Percentiles rank a stretch among this genome's conserved stretches.
These are phyloP conservation scores for Oenanthe oenanthe DNA, from an alignment of 2,113 vertebrate species.

Conservation along the genomic window DNA sequence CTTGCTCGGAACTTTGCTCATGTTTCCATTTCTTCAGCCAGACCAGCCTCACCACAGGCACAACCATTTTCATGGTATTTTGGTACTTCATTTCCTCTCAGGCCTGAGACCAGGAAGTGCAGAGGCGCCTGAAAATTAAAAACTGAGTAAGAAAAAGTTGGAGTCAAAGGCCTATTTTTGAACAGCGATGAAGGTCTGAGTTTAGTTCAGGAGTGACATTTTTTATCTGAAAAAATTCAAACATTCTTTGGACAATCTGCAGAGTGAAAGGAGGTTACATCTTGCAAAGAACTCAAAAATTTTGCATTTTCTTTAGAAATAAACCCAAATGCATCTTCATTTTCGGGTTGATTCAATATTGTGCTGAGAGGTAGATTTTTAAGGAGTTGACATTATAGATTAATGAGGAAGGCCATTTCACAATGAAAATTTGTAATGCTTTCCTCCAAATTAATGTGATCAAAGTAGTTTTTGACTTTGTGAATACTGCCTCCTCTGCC, in stretches of 20 bases:
- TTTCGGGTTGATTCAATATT: background rate
- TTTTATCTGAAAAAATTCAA: background rate
- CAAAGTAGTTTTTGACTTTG: background rate
- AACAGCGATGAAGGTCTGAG: background rate
- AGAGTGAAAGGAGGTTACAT: background rate
- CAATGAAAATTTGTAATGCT: background rate
- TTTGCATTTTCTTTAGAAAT: background rate
- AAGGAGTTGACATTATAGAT: background rate
- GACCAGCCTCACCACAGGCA: slow-evolving; percentile 42
- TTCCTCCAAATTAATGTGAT: background rate
- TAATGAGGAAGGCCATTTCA: background rate
- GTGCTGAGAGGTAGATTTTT: background rate
- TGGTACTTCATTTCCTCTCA: slow-evolving; percentile 41
- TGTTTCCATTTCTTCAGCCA: slow-evolving; percentile 44
- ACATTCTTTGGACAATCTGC: background rate
- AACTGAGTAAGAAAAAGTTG: background rate
- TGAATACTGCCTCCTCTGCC: background rate
- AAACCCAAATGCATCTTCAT: background rate
- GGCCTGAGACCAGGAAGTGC: slow-evolving; percentile 19
- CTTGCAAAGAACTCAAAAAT: background rate
- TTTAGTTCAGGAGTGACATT: background rate
- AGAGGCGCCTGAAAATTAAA: slow-evolving; percentile 30
- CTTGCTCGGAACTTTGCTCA: background rate
- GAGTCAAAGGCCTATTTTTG: slow-evolving; percentile 17
- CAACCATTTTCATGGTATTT: slow-evolving; percentile 40